These are phyloP conservation scores for Andricus grossulariae DNA, from an alignment of 1,140 invertebrate genomes.

Conservation along the genomic window DNA sequence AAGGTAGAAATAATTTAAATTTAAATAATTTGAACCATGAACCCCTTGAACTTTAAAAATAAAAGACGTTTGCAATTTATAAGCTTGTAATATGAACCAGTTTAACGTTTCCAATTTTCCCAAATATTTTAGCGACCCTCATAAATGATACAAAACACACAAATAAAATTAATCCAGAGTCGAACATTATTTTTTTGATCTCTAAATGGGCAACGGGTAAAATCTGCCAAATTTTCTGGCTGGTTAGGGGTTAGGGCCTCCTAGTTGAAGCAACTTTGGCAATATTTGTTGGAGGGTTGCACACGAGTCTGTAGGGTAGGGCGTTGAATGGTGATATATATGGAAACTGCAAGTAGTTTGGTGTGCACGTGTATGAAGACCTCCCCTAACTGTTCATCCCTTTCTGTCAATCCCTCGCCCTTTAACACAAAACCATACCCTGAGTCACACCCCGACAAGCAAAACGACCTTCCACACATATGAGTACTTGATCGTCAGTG, in stretches of 20 bases:
- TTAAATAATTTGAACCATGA: too few species aligned
- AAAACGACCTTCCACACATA: conserved; percentile 11
- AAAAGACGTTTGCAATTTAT: too few species aligned
- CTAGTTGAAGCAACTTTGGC: not conserved
- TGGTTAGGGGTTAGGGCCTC: not conserved
- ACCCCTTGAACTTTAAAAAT: too few species aligned
- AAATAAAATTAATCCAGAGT: too few species aligned
- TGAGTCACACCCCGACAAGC: not conserved
- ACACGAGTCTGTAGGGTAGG: not conserved
- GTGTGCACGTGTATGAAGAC: not conserved
- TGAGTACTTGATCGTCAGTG: not conserved
- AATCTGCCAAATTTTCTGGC: conserved; percentile 3
- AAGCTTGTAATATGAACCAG: too few species aligned
- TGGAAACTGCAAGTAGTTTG: not conserved
- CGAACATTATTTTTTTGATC: not conserved
- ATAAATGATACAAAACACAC: too few species aligned
- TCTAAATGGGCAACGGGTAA: not conserved
- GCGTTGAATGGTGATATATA: conserved; percentile 2
- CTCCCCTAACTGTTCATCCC: conserved; percentile 14
- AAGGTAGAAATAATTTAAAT: too few species aligned
- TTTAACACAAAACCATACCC: conserved; percentile 7
- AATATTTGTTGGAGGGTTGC: conserved; percentile 14
- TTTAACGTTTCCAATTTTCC: too few species aligned
- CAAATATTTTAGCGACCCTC: too few species aligned
- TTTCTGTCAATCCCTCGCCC: conserved; percentile 14